A percentile compares a stretch with the other conserved stretches of the same genome.
Conservation (phyloP, 2,888 invertebrate species). For the Caenorhabditis sp. region DNA sequence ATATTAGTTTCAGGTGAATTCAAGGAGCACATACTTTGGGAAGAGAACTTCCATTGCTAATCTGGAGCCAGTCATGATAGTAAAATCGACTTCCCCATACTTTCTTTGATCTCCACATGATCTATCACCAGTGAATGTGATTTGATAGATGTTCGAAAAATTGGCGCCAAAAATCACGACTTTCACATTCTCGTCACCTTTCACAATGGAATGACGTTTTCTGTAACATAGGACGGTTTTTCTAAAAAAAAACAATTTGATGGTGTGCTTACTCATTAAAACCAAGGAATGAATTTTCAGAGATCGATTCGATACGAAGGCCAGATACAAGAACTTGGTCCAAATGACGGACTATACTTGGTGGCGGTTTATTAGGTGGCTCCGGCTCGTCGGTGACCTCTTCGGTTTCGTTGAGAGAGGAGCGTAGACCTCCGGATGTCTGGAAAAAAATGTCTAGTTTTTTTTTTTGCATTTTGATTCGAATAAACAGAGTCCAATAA, state of each 20-base stretch:
- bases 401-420: slow-evolving; percentile 7
- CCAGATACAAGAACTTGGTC: slow-evolving; percentile 20
- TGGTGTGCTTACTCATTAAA: slow-evolving; percentile 13
- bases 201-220: slow-evolving; percentile 16
- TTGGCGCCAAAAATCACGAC: slow-evolving; percentile 26
- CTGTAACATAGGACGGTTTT: too few species aligned
- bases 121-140: slow-evolving; percentile 28
- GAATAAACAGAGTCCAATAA: too few species aligned
- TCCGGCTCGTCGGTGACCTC: background rate
- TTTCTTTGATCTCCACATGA: slow-evolving; percentile 16
- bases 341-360: slow-evolving; percentile 5
- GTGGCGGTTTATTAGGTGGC: background rate
- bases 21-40: slow-evolving; percentile 8
- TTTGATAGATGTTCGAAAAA: slow-evolving; percentile 9
- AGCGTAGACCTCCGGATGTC: background rate
- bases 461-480: too few species aligned
- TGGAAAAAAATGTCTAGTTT: background rate
- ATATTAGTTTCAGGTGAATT: background rate
- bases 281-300: slow-evolving; percentile 22
- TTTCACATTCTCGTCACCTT: slow-evolving; percentile 12
- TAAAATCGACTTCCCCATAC: slow-evolving; percentile 28
- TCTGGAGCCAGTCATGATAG: slow-evolving; percentile 15
- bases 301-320: slow-evolving; percentile 12
- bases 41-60: slow-evolving; percentile 12
- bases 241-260: too few species aligned